Percentiles rank a stretch among this genome's conserved stretches.
phyloP scores from a whole-genome alignment of 2,113 vertebrate genomes.

The Misgurnus anguillicaudatus region DNA sequence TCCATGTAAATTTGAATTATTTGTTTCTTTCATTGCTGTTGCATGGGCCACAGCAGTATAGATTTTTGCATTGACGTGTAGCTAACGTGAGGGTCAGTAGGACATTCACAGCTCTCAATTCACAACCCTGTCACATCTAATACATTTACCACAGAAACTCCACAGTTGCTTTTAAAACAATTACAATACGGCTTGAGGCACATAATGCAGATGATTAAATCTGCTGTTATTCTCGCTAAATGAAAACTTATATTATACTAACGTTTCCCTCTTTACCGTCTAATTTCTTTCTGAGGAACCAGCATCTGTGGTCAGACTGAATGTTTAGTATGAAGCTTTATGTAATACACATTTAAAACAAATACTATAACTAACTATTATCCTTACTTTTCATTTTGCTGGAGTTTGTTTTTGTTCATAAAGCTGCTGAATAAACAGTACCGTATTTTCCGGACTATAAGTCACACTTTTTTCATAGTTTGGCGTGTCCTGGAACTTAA shows the following conservation, averaged over 20 bases:
- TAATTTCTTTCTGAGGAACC: background rate
- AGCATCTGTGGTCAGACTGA: background rate
- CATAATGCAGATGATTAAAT: slow-evolving; percentile 4
- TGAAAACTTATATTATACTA: slow-evolving; percentile 44
- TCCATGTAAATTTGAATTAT: background rate
- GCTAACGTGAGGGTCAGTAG: background rate
- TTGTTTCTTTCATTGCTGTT: background rate
- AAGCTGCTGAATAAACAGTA: background rate
- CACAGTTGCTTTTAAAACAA: slow-evolving; percentile 14
- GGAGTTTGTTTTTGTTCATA: background rate
- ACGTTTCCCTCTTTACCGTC: background rate
- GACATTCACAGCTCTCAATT: background rate
- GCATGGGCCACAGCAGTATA: slow-evolving; percentile 25
- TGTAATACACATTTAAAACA: slow-evolving; percentile 5
- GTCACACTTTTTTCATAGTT: too few relatives aligned
- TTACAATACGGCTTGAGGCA: background rate
- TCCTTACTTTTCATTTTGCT: background rate
- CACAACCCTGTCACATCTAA: background rate
- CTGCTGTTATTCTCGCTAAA: background rate
- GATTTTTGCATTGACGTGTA: slow-evolving; percentile 39
- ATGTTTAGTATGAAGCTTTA: background rate
- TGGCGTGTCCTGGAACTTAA: too few relatives aligned
- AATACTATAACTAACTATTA: slow-evolving; percentile 9
- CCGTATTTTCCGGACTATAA: too few relatives aligned
- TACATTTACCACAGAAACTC: background rate